phyloP scores from a whole-genome alignment of 2,888 invertebrate species.

The Lycocerus yunnanus region DNA sequence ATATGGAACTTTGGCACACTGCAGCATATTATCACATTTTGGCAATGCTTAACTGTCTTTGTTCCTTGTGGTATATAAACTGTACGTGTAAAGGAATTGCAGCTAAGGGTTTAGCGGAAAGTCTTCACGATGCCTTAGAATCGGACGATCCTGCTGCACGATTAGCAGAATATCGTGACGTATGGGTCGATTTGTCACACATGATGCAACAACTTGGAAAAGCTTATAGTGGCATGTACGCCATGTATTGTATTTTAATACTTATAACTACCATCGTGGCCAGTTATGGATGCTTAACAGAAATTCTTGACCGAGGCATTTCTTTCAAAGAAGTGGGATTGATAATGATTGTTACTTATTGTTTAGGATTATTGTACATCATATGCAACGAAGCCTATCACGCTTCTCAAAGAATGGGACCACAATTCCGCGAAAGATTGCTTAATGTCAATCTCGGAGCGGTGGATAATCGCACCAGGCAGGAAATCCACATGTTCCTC shows the following conservation, averaged over 20 bases:
- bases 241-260: constrained; percentile 74
- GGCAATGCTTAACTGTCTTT: constrained; percentile 75
- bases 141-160: constrained; percentile 67
- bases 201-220: constrained; percentile 79
- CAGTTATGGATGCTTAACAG: constrained; percentile 71
- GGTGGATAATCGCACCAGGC: constrained; percentile 67
- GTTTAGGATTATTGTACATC: constrained; percentile 70
- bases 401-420: constrained; percentile 65
- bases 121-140: constrained; percentile 66
- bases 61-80: constrained; percentile 67
- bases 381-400: constrained; percentile 77
- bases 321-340: constrained; percentile 74
- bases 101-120: constrained; percentile 67
- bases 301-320: constrained; percentile 72
- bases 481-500: constrained; percentile 75
- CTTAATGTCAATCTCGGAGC: constrained; percentile 70
- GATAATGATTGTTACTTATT: constrained; percentile 72
- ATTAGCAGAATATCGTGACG: constrained; percentile 68
- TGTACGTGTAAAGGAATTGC: constrained; percentile 53
- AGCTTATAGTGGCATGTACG: constrained; percentile 78
- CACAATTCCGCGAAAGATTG: constrained; percentile 62
- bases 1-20: constrained; percentile 74
- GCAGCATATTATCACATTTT: constrained; percentile 75
- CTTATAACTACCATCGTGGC: constrained; percentile 76
- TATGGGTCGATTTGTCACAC: constrained; percentile 75